phyloP scores from a whole-genome alignment of 2,797 vertebrate genomes.

The Calcarius lapponicus region DNA sequence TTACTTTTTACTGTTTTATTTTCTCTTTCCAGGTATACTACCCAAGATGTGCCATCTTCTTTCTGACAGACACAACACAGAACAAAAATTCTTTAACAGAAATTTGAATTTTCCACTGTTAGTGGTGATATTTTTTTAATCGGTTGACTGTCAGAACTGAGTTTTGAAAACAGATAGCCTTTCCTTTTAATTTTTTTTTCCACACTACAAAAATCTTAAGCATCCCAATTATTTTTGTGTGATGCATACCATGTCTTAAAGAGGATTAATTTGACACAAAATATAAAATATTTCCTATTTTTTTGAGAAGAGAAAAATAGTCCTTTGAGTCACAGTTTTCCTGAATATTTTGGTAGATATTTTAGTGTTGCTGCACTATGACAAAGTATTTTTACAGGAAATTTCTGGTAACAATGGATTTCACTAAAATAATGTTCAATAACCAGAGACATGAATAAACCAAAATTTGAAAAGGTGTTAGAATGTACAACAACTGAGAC shows the following conservation, averaged over 20 bases:
- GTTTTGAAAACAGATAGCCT: background rate
- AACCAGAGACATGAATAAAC: background rate
- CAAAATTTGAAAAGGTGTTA: background rate
- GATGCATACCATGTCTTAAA: background rate
- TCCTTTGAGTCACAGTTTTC: background rate
- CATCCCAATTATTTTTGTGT: background rate
- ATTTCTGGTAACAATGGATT: background rate
- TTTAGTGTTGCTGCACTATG: background rate
- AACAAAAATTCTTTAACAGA: background rate
- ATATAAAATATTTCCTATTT: slow-evolving; percentile 3
- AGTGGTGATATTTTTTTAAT: background rate
- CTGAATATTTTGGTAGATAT: background rate
- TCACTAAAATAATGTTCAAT: background rate
- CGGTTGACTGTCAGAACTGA: background rate
- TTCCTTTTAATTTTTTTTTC: background rate
- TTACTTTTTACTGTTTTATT: background rate
- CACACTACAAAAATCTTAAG: background rate
- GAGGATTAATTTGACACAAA: slow-evolving; percentile 14
- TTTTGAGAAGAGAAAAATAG: slow-evolving; percentile 6
- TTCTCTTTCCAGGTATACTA: background rate
- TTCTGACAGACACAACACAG: background rate
- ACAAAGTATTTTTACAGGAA: background rate
- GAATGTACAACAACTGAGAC: background rate
- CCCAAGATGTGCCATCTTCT: background rate
- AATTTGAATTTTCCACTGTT: background rate